Base-by-base conservation (phyloP, 2,888 invertebrate species). In the Melieria picta region DNA sequence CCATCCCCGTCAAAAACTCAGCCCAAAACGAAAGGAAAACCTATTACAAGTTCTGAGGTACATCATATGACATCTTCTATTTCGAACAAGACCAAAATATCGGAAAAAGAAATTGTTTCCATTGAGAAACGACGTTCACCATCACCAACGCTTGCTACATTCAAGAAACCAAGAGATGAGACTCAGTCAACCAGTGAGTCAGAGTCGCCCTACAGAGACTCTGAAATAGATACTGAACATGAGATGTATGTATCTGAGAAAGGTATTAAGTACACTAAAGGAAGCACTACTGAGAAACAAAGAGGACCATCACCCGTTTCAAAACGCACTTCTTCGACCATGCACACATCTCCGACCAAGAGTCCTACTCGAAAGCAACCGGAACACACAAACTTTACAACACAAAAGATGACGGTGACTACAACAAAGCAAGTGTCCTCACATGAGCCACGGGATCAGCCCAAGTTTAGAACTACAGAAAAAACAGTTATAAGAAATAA, bases 211-310 rank as follows among this genome's bases (percentile, higher is more conserved):
- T 57, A 65, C 55, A 52, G 57, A 10, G 65, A 65, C 13, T 62
- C 65, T 13, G 70, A 74, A 43, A 65, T 71, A 0, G 79, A 78
- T 16, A 67, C 68, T 0, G 69, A 72, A 30, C 47, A 69, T 9
- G 72, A 72, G 50, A 75, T 75, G 45, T 82, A 73, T 64, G 73
- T 82, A 0, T 77, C 81, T 13, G 81, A 82, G 47, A 82, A 79
- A 65, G 73, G 78, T 4, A 80, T 80, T 10, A 76, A 77, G 55
- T 81, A 78, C 69, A 76, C 75, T 65, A 75, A 68, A 7, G 78
- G 30, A 42, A n/a, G 6, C 7, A n/a, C 43, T 45, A 43, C 64
- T 10, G 57, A 66, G 42, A 47, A 72, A 7, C 11, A 13, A 6
- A 16, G 48, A 7, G 43, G 50, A 55, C 45, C 62, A 52, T 3